phyloP scores from a whole-genome alignment of 2,888 invertebrate genomes.

The Hirtodrosophila trivittata region DNA sequence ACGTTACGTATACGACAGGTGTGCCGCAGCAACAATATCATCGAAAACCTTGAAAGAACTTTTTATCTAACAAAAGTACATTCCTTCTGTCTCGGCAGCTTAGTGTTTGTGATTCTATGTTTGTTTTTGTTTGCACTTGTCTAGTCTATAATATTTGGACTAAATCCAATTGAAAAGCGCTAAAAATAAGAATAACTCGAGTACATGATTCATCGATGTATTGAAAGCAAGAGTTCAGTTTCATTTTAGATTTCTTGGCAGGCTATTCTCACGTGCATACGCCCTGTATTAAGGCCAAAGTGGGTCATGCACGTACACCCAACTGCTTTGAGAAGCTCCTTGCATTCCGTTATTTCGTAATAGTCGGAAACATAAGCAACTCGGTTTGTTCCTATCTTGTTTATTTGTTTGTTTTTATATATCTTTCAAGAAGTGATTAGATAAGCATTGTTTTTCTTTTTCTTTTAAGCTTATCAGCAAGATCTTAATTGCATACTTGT shows the following conservation, averaged over 20 bases:
- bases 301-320: conserved; percentile 29
- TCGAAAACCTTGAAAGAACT: conserved; percentile 46
- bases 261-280: conserved; percentile 39
- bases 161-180: conserved; percentile 55
- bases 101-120: not conserved
- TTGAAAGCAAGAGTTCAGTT: conserved; percentile 67
- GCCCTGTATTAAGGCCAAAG: conserved; percentile 11
- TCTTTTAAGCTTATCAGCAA: conserved; percentile 28
- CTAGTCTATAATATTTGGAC: conserved; percentile 55
- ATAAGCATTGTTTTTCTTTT: too few species aligned
- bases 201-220: conserved; percentile 21
- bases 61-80: conserved; percentile 13
- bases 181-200: conserved; percentile 41
- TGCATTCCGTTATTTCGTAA: conserved; percentile 16
- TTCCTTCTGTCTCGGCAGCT: conserved; percentile 15
- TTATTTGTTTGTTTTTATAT: conserved; percentile 55
- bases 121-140: conserved; percentile 14
- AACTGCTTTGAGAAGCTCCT: not conserved
- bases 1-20: conserved; percentile 67
- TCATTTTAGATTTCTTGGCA: conserved; percentile 1
- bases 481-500: conserved; percentile 5
- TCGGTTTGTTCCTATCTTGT: conserved; percentile 44
- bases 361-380: conserved; percentile 6
- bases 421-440: conserved; percentile 57
- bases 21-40: conserved; percentile 20